phyloP scores from a whole-genome alignment of 2,113 vertebrate genomes.

The Pseudorasbora parva region DNA sequence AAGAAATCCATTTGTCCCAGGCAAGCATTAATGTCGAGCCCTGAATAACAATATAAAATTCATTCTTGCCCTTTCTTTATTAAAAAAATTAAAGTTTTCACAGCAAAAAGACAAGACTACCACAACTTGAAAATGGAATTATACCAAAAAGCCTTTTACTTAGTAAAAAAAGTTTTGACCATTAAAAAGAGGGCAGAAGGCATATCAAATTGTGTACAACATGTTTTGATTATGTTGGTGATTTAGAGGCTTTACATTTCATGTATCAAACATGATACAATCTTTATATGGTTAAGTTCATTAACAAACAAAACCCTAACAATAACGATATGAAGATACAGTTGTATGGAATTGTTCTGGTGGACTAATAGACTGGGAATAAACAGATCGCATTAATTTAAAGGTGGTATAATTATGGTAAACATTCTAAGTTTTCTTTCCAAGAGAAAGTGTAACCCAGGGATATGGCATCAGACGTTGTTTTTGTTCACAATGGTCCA shows the following conservation, averaged over 20 bases:
- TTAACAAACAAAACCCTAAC: not conserved
- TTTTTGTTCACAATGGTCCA: conserved; percentile 3
- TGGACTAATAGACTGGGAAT: not conserved
- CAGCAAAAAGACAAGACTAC: not conserved
- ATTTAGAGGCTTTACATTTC: not conserved
- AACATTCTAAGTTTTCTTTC: not conserved
- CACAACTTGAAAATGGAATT: not conserved
- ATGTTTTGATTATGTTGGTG: not conserved
- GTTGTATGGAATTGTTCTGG: not conserved
- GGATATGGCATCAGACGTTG: conserved; percentile 10
- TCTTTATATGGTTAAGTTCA: not conserved
- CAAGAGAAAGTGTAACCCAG: not conserved
- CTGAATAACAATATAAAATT: not conserved
- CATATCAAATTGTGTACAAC: not conserved
- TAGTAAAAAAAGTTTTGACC: too few relatives aligned
- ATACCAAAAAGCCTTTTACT: too few relatives aligned
- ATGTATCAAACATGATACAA: not conserved
- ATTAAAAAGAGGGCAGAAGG: not conserved
- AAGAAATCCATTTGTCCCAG: too few relatives aligned
- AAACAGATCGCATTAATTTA: not conserved
- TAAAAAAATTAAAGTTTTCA: not conserved
- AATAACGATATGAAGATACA: not conserved
- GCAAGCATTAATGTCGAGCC: too few relatives aligned
- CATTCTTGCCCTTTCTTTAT: too few relatives aligned
- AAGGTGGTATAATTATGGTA: not conserved